Evolutionary conservation across 2,113 vertebrate genomes (phyloP).

Genomic region (Onychostruthus taczanowskii): DNA sequence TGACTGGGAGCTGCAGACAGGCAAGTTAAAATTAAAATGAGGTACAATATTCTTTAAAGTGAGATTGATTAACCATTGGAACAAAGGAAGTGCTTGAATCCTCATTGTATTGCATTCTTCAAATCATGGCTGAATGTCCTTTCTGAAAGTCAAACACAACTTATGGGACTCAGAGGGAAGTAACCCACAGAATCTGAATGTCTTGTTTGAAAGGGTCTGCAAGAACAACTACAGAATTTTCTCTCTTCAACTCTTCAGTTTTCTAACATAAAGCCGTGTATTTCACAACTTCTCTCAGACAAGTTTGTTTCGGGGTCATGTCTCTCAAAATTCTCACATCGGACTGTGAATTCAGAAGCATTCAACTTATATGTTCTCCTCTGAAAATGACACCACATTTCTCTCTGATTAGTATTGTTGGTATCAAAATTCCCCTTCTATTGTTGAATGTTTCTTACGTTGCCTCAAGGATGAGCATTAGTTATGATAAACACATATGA

Average conservation of each 20-base stretch:
- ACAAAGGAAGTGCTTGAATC: slow-evolving; percentile 43
- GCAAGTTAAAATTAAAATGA: slow-evolving; percentile 60
- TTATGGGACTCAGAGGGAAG: neutral
- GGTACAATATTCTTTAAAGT: slow-evolving; percentile 45
- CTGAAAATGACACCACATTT: neutral
- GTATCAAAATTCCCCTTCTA: neutral
- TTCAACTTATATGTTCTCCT: neutral
- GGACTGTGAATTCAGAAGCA: neutral
- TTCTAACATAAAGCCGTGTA: neutral
- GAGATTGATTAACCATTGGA: slow-evolving; percentile 58
- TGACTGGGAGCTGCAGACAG: slow-evolving; percentile 13
- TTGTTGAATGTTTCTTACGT: neutral
- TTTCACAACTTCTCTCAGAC: neutral
- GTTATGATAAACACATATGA: neutral
- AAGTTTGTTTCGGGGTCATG: neutral
- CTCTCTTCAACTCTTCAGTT: neutral
- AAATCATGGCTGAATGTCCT: slow-evolving; percentile 14
- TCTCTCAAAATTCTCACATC: neutral
- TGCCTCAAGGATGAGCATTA: neutral
- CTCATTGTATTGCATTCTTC: neutral
- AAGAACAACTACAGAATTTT: neutral
- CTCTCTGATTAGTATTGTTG: neutral
- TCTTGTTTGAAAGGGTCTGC: neutral
- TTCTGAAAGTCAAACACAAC: slow-evolving; percentile 50
- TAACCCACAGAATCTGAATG: neutral